phyloP scores from a whole-genome alignment of 2,888 invertebrate species.

The Callinectes sapidus region DNA sequence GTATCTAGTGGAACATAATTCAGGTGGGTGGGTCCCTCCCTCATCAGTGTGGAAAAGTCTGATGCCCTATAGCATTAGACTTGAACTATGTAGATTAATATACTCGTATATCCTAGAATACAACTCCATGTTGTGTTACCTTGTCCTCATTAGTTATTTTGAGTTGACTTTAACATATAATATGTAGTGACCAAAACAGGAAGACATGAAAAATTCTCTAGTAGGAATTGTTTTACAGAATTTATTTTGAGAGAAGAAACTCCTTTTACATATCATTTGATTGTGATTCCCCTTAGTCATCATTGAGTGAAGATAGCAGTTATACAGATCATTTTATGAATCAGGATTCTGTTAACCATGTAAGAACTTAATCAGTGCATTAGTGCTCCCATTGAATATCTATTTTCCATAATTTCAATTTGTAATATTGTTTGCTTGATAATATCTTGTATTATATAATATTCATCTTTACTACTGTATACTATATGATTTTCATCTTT shows the following conservation, averaged over 20 bases:
- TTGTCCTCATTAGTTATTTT: background rate
- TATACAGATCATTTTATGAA: background rate
- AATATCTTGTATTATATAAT: too few relatives aligned
- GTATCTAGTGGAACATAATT: constrained; percentile 87
- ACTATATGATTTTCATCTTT: too few relatives aligned
- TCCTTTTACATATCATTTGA: background rate
- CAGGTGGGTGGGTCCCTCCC: constrained; percentile 58
- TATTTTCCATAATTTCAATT: too few relatives aligned
- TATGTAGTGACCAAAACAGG: background rate
- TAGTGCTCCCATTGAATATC: too few relatives aligned
- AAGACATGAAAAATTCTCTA: background rate
- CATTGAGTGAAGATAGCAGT: background rate
- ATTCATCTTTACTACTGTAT: too few relatives aligned
- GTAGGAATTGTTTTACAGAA: background rate
- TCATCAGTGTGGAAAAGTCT: background rate
- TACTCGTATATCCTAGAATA: too few relatives aligned
- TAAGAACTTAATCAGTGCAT: too few relatives aligned
- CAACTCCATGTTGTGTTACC: background rate
- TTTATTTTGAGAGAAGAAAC: background rate
- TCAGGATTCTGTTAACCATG: background rate
- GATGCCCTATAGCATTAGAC: too few relatives aligned
- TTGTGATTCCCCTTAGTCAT: background rate
- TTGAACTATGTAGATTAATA: too few relatives aligned
- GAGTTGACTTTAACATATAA: background rate
- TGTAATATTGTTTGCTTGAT: too few relatives aligned